phyloP scores from a whole-genome alignment of 2,888 invertebrate genomes.

The Arrhopalites spinosus region DNA sequence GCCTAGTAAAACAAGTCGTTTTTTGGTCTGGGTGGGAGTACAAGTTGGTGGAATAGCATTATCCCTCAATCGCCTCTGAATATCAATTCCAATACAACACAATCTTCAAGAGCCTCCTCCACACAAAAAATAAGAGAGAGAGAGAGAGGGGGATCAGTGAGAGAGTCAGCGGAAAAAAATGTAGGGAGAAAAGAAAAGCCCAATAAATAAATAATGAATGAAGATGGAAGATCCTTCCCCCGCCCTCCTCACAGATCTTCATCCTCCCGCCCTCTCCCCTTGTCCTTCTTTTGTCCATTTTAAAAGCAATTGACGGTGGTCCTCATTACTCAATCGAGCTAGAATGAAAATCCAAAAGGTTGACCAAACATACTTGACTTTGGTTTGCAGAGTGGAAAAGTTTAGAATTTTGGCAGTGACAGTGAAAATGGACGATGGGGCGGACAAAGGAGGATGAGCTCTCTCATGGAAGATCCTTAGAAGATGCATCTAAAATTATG shows the following conservation, averaged over 20 bases:
- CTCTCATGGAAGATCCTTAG: not conserved
- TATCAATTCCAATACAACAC: constrained; percentile 38
- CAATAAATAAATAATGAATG: constrained; percentile 33
- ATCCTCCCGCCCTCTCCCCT: not conserved
- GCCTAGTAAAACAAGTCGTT: constrained; percentile 46
- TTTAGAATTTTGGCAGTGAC: not conserved
- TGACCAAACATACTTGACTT: not conserved
- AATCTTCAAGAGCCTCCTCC: constrained; percentile 14
- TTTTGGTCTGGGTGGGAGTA: constrained; percentile 40
- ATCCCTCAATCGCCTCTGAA: constrained; percentile 45
- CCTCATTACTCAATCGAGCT: not conserved
- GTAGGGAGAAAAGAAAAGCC: not conserved
- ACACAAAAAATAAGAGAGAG: constrained; percentile 22
- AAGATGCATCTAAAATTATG: too few species aligned
- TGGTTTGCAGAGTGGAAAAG: not conserved
- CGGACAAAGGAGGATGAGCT: not conserved
- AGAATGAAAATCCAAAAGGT: not conserved
- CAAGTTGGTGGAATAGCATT: constrained; percentile 44
- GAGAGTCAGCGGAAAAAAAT: constrained; percentile 4
- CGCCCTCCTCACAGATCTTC: not conserved
- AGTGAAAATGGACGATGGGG: not conserved
- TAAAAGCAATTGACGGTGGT: not conserved
- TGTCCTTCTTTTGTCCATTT: not conserved
- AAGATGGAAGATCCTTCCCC: constrained; percentile 26
- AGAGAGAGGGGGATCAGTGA: constrained; percentile 16